Evolutionary conservation across 2,113 vertebrate genomes (phyloP).

Genomic region (Triplophysa tibetana): DNA sequence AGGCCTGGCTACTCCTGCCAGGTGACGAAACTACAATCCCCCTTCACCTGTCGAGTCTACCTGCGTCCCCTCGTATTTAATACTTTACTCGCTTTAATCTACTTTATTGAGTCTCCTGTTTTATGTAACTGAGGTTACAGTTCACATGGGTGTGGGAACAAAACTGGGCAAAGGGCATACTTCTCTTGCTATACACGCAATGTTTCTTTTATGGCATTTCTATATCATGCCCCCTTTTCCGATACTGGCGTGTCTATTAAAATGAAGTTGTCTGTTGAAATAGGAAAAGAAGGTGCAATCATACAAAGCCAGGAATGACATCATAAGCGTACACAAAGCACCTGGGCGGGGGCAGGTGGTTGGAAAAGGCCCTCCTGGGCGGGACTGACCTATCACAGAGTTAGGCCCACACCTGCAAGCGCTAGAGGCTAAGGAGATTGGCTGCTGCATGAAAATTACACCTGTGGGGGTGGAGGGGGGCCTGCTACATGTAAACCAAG

Average conservation of each 20-base stretch:
- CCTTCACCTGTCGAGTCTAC: slow-evolving; percentile 31
- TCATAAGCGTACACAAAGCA: slow-evolving; percentile 71
- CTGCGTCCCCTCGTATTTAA: slow-evolving; percentile 20
- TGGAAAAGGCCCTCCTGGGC: slow-evolving; percentile 50
- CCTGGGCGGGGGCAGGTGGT: slow-evolving; percentile 58
- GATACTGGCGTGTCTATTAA: slow-evolving; percentile 41
- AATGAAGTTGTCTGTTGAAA: slow-evolving; percentile 62
- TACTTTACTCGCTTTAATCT: slow-evolving; percentile 11
- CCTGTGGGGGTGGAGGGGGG: slow-evolving; percentile 86
- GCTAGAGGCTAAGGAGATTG: slow-evolving; percentile 83
- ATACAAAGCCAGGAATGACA: slow-evolving; percentile 73
- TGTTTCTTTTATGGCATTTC: background rate
- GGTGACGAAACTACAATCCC: background rate
- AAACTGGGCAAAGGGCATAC: slow-evolving; percentile 70
- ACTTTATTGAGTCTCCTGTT: background rate
- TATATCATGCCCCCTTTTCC: background rate
- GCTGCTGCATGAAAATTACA: slow-evolving; percentile 83
- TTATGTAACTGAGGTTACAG: slow-evolving; percentile 53
- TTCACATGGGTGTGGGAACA: slow-evolving; percentile 63
- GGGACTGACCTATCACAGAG: slow-evolving; percentile 72
- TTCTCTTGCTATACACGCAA: slow-evolving; percentile 48
- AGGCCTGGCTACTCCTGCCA: slow-evolving; percentile 37
- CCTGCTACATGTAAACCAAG: slow-evolving; percentile 93
- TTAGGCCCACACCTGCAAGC: slow-evolving; percentile 89
- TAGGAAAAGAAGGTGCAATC: slow-evolving; percentile 67